Percentiles rank a stretch among this genome's conserved stretches.
Conservation (phyloP, 30 jellyfish, hydroid and myxozoan genomes). For the Nemopilema nomurai region DNA sequence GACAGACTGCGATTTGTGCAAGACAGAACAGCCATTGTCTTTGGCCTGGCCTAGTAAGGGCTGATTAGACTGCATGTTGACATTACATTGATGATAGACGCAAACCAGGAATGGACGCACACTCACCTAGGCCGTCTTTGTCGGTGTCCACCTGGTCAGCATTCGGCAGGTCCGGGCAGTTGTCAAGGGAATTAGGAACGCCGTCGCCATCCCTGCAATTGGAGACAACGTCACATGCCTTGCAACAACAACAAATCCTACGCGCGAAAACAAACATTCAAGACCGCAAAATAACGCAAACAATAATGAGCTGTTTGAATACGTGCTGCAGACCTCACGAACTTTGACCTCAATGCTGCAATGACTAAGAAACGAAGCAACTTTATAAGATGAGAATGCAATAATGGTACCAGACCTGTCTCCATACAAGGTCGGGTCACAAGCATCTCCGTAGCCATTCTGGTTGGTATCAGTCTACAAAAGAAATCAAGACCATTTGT, state of each 20-base stretch:
- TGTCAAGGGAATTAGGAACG: slow-evolving; percentile 71
- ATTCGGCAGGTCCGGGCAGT: slow-evolving; percentile 80
- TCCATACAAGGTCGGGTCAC: slow-evolving; percentile 66
- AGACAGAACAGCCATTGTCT: no score
- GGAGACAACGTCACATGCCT: no score
- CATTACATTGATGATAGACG: no score
- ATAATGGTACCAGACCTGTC: slow-evolving; percentile 64
- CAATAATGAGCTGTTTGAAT: no score
- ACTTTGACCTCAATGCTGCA: no score
- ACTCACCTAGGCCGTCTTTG: slow-evolving; percentile 82
- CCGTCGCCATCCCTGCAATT: slow-evolving; percentile 88
- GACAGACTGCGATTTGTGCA: no score
- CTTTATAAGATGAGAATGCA: neutral
- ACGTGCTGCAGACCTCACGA: neutral
- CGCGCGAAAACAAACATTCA: no score
- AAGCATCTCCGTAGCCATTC: slow-evolving; percentile 86
- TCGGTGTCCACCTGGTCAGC: slow-evolving; percentile 90
- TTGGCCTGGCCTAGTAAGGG: no score
- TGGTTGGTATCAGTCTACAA: slow-evolving; percentile 66
- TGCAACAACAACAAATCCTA: neutral
- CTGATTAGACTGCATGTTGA: no score
- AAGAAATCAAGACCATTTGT: neutral
- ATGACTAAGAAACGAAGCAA: neutral
- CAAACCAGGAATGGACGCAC: no score
- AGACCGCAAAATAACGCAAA: no score